Base-by-base conservation (phyloP, 2,797 vertebrate species). In the Lepidocolaptes lacrymiger region DNA sequence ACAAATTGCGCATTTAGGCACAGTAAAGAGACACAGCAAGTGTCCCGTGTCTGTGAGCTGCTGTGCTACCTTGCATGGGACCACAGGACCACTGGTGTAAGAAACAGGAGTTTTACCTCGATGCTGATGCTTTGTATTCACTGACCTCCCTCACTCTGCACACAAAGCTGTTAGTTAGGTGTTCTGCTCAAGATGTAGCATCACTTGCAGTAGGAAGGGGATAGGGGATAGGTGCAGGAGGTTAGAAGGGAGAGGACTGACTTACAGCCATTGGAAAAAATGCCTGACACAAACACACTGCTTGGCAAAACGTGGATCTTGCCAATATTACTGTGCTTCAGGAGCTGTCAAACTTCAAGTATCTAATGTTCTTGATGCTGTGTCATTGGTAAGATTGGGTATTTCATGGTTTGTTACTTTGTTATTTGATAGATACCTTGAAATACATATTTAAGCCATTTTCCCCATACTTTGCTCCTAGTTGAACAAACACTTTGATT, bases 241-340 rank as follows among this genome's bases (percentile, higher is more conserved):
- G 5, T 26, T 58, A 37, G 5, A 7, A 63, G 56, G 15, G 41
- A 37, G 11, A 44, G 15, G 30, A 39, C 12, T 41, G 43, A 6
- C 24, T 66, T 73, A 19, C 30, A 83, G 16, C 28, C 30, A 5
- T 4, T 36, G 46, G 39, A 36, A 78, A 78, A 78, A 71, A 39
- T 1, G 7, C 22, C 9, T 10, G 8, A 8, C 52, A 27, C 17
- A 64, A 66, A 56, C 32, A 30, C 6, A 8, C 5, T 81, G 54
- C 34, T 93, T 58, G 44, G 24, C 32, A 89, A 95, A 84, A 81
- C 24, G 37, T 8, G 73, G 23, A 58, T 49, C 73, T 93, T 88
- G 63, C 30, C 54, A 36, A 2, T 37, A 36, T 8, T 41, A 3
- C 17, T 30, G 39, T n/a, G 8, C 37, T 72, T 86, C 56, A 73